Base-by-base conservation (phyloP, 2,113 vertebrate genomes). In the Pagrus major region DNA sequence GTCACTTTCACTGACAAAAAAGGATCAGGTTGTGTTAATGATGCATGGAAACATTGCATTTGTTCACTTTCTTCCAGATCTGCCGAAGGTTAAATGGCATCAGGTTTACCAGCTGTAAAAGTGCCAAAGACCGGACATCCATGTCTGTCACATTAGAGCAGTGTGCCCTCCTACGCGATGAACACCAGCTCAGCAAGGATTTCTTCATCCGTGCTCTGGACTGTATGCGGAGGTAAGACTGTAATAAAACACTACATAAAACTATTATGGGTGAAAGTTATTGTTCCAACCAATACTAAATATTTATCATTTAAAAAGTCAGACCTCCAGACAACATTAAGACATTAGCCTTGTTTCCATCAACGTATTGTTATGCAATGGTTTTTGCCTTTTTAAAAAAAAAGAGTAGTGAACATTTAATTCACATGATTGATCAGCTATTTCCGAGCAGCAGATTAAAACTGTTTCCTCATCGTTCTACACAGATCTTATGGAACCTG, bases 141-240 rank as follows among this genome's bases (percentile, higher is more conserved):
- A 99, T 99, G 98, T 98, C 98, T 0, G 98, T 99, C 87, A 99
- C 98, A 0, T 94, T 99, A 65, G 98, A 99, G 86, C 98, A 99
- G 89, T 99, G 98, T 87, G 95, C 96, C 16, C 96, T 99, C 85
- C 88, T 99, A 81, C 94, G 98, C 73, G 97, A 99, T 0, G 97
- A 99, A 80, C 98, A 99, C 84, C 97, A 97, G 73, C 94, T 99
- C 65, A 97, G 96, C 92, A 98, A 98, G 79, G 98, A 99, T 85
- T 97, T 97, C 94, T 99, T 98, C 44, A 93, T 97, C 51, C 95
- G 97, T 0, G 98, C 98, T 0, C 94, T 99, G 93, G 97, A 99
- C 86, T 99, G 97, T 73, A 99, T 99, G 98, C 95, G 98, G 67
- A 99, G 98, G 98, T 99, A 95, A 70, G 87, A 37, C n/a, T 6